Evolutionary conservation across 1,140 invertebrate species (phyloP), one percentile per base, ranked within the genome.

Genomic region (Stegodyphus dumicola): DNA sequence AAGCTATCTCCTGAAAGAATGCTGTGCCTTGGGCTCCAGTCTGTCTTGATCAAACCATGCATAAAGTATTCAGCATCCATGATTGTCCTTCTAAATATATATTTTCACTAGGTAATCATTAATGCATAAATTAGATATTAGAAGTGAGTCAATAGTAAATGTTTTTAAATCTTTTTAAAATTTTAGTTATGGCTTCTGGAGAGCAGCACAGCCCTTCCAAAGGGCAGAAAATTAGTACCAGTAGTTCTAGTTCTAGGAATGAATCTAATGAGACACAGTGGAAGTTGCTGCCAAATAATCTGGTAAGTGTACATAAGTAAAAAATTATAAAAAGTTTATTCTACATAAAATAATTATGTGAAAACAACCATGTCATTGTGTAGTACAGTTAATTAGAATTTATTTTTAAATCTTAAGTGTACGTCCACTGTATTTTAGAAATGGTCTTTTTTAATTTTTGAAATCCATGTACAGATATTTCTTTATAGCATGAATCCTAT

Each of bases 241-340:
- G 65, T 54, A 78, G 49, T 54, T 69, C 64, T 69, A 65, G 49
- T 48, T 54, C 49, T 11, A 18, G 65, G 53, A 78, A 69, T 69
- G 56, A 77, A 13, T 53, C 9, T 78, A 49, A 67, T 33, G 77
- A 78, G 53, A 54, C 51, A 5, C 77, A 33, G 15, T 78, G 65
- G 65, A 13, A 69, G 51, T 54, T 69, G 15, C 18, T 69, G n/a
- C 77, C 77, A 10, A 78, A 78, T 69, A 78, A 78, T 78, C 69
- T 78, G 64, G 77, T 78, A 78, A 69, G n/a, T 17, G 1, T 17
- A 67, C n/a, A 15, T 67, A 15, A 10, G 33, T 15, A 60, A 10
- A 60, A 10, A 10, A 1, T 60, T 0, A 60, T 5, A 60, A 10
- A 10, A 60, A 2, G 0, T 60, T 60, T 9, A 60, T 60, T 60